phyloP scores from a whole-genome alignment of 2,113 vertebrate species.

The Ictalurus punctatus region DNA sequence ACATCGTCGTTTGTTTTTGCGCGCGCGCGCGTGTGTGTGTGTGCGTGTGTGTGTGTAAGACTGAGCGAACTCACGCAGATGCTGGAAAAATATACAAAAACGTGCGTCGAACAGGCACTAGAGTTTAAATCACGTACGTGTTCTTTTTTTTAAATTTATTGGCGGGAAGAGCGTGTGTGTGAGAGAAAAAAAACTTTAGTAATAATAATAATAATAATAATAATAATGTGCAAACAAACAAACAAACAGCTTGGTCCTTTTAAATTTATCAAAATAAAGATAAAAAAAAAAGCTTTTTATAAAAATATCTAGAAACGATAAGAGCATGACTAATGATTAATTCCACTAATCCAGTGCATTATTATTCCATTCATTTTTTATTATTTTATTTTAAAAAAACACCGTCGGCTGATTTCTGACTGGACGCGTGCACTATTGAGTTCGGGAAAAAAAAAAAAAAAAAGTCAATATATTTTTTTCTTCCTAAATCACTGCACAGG shows the following conservation, averaged over 20 bases:
- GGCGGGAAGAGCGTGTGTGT: neutral
- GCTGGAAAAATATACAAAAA: conserved; percentile 13
- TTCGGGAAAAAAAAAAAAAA: too few relatives aligned
- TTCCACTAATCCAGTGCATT: conserved; percentile 51
- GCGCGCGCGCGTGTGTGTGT: neutral
- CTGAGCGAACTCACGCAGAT: conserved; percentile 21
- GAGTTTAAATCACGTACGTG: conserved; percentile 6
- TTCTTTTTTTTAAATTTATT: neutral
- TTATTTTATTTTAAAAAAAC: neutral
- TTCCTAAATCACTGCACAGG: neutral
- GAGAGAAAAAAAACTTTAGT: neutral
- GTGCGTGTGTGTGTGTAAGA: conserved; percentile 33
- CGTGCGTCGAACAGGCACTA: conserved; percentile 40
- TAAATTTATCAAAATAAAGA: conserved; percentile 61
- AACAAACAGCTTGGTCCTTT: conserved; percentile 73
- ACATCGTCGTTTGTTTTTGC: neutral
- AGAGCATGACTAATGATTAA: conserved; percentile 47
- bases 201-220: conserved; percentile 51
- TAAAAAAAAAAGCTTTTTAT: conserved; percentile 53
- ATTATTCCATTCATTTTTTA: neutral
- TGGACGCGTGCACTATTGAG: neutral
- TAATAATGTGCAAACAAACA: conserved; percentile 72
- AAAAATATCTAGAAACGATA: conserved; percentile 54
- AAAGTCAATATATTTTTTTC: neutral
- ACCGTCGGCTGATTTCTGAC: neutral